Conservation (phyloP, 2,888 invertebrate genomes). For the Cephus sareptanus region DNA sequence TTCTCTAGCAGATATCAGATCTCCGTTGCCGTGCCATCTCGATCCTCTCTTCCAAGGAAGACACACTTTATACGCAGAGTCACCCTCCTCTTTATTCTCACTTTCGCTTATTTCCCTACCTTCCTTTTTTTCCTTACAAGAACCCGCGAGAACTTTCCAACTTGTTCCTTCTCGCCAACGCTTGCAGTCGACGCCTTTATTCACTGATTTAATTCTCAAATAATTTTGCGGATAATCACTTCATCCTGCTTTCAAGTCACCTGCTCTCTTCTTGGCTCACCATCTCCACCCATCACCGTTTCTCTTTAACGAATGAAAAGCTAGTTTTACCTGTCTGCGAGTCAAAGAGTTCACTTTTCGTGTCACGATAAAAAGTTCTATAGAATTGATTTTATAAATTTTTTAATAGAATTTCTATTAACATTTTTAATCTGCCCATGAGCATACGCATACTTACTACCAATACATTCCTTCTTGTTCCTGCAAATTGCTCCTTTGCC, state of each 20-base stretch:
- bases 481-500: too few relatives aligned
- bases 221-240: conserved; percentile 41
- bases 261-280: conserved; percentile 1
- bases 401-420: too few relatives aligned
- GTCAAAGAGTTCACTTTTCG: too few relatives aligned
- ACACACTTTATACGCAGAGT: conserved; percentile 12
- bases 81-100: conserved; percentile 7
- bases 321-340: too few relatives aligned
- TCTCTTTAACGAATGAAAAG: too few relatives aligned
- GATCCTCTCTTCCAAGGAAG: background rate
- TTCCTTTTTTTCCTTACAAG: conserved; percentile 13
- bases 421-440: too few relatives aligned
- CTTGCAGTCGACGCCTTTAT: conserved; percentile 24
- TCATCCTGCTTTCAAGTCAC: conserved; percentile 16
- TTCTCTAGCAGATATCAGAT: conserved; percentile 35
- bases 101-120: conserved; percentile 16
- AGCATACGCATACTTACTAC: too few relatives aligned
- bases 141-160: conserved; percentile 2
- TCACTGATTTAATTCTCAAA: conserved; percentile 39
- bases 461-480: too few relatives aligned
- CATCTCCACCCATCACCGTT: background rate
- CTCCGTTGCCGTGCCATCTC: conserved; percentile 4
- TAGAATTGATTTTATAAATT: too few relatives aligned
- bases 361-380: too few relatives aligned
- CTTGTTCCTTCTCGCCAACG: conserved; percentile 19